Conservation (phyloP, 2,888 invertebrate genomes). For the Chromoteleia sp. region DNA sequence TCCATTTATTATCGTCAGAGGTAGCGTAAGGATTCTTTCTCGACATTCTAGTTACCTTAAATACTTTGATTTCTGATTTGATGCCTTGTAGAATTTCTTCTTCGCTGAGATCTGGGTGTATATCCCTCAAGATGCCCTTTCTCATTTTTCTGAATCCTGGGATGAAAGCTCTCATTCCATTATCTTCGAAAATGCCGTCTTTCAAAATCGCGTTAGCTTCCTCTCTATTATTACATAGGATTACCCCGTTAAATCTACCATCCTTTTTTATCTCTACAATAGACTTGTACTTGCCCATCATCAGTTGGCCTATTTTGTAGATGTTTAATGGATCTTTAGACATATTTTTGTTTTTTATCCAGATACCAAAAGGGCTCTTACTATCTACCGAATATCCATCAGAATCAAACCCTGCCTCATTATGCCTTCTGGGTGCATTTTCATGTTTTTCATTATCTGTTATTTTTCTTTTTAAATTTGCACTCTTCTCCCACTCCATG, state of each 20-base stretch:
- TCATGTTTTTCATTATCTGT: too few relatives aligned
- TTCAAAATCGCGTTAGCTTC: neutral
- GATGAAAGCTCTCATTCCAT: neutral
- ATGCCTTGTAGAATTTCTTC: neutral
- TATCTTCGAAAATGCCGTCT: neutral
- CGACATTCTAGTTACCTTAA: conserved; percentile 9
- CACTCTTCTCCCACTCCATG: too few relatives aligned
- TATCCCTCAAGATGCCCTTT: conserved; percentile 28
- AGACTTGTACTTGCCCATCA: neutral
- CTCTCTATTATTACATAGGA: neutral
- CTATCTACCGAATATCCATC: too few relatives aligned
- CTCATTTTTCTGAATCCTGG: conserved; percentile 2
- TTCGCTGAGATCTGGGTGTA: neutral
- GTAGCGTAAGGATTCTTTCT: too few relatives aligned
- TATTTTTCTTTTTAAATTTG: too few relatives aligned
- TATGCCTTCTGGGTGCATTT: too few relatives aligned
- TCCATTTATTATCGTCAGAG: conserved; percentile 24
- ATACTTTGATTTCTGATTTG: neutral
- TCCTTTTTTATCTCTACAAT: neutral
- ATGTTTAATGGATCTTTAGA: neutral
- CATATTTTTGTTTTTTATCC: neutral
- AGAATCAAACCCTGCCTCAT: too few relatives aligned
- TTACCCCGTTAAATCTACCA: neutral
- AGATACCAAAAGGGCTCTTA: neutral
- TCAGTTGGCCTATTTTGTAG: neutral